A percentile compares a stretch with the other conserved stretches of the same genome.
Evolutionary conservation across 2,113 vertebrate genomes (phyloP).

Genomic region (Pelecanus crispus): DNA sequence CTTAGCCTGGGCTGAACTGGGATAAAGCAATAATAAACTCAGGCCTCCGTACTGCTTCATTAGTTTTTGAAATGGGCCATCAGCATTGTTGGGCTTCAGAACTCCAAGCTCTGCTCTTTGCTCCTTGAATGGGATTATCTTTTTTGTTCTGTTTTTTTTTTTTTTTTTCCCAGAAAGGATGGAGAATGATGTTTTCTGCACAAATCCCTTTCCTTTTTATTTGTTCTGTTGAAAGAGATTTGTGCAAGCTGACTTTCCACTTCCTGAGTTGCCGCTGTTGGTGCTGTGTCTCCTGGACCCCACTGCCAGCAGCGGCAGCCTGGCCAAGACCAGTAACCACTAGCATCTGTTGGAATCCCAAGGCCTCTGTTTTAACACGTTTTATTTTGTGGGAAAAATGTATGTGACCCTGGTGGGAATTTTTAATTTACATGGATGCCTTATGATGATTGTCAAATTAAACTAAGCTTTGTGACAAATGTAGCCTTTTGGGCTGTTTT

Average conservation of each 20-base stretch:
- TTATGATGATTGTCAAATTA: constrained; percentile 65
- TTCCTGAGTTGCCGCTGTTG: neutral
- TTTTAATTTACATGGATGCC: constrained; percentile 64
- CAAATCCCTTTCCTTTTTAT: neutral
- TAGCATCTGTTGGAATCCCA: neutral
- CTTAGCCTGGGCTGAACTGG: constrained; percentile 54
- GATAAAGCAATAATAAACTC: constrained; percentile 65
- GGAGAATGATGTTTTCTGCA: neutral
- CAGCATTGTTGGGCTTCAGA: neutral
- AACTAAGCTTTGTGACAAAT: constrained; percentile 54
- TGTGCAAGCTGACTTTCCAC: constrained; percentile 32
- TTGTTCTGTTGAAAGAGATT: neutral
- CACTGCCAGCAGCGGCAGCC: neutral
- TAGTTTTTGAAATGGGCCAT: neutral
- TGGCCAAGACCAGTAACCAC: neutral
- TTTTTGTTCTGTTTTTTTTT: neutral
- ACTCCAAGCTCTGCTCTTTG: neutral
- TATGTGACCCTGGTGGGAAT: constrained; percentile 40
- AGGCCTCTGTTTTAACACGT: neutral
- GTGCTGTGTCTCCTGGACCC: neutral
- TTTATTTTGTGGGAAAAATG: constrained; percentile 48
- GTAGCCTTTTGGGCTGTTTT: neutral
- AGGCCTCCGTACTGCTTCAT: constrained; percentile 8
- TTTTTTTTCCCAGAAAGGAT: constrained; percentile 20
- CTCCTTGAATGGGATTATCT: constrained; percentile 6